Conservation (phyloP, 2,113 vertebrate genomes). For the Empidonax alnorum region DNA sequence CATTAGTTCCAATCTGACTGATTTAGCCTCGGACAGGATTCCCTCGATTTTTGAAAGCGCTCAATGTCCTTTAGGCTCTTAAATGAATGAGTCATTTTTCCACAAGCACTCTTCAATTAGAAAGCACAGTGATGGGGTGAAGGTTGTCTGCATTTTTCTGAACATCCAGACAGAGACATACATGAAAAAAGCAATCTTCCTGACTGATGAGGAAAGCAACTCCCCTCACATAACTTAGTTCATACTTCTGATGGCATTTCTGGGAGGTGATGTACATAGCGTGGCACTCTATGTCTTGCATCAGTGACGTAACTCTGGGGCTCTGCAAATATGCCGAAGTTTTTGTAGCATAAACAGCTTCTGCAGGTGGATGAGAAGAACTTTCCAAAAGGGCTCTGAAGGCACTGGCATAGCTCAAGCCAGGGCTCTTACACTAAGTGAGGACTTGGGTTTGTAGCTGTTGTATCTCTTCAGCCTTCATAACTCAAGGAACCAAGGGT, state of each 20-base stretch:
- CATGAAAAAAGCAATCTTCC: neutral
- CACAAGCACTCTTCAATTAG: neutral
- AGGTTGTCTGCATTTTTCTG: neutral
- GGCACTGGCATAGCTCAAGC: neutral
- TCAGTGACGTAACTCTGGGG: neutral
- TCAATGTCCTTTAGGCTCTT: neutral
- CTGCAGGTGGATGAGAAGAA: neutral
- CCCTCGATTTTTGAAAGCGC: neutral
- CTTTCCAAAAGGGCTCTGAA: neutral
- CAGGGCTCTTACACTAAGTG: neutral
- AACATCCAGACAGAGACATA: neutral
- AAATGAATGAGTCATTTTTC: neutral
- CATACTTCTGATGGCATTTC: neutral
- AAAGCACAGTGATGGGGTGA: neutral
- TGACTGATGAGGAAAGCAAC: neutral
- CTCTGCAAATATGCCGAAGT: neutral
- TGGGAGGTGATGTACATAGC: neutral
- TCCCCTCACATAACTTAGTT: neutral
- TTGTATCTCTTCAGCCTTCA: neutral
- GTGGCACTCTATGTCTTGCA: neutral
- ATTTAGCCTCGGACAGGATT: neutral
- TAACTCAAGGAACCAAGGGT: neutral
- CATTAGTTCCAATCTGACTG: neutral
- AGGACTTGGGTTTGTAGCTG: neutral
- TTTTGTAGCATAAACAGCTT: neutral